Evolutionary conservation across 2,888 invertebrate genomes (phyloP).

Genomic region (Drosophila pseudotalamancana): DNA sequence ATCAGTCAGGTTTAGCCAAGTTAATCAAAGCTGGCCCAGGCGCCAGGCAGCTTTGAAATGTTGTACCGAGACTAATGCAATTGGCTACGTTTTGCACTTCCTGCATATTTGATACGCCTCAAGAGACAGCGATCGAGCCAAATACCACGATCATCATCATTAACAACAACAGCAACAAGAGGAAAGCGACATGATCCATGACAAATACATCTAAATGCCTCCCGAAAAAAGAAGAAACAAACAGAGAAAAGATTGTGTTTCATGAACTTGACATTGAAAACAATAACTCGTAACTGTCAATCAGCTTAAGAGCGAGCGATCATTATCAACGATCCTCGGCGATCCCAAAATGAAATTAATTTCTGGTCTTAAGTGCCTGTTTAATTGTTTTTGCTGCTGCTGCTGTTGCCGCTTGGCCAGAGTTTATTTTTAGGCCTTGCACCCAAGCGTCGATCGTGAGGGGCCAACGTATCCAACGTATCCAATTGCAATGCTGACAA

Average conservation of each 20-base stretch:
- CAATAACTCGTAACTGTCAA: constrained; percentile 45
- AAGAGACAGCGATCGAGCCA: constrained; percentile 38
- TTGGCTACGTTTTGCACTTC: constrained; percentile 67
- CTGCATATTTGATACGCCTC: constrained; percentile 65
- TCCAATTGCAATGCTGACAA: constrained; percentile 76
- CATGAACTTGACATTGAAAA: constrained; percentile 73
- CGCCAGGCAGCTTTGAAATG: constrained; percentile 73
- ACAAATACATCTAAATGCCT: constrained; percentile 42
- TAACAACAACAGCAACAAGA: constrained; percentile 3
- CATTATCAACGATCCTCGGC: constrained; percentile 61
- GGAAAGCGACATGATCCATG: constrained; percentile 29
- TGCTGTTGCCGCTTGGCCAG: constrained; percentile 15
- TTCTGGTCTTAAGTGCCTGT: constrained; percentile 63
- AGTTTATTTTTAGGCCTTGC: constrained; percentile 64
- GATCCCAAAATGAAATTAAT: constrained; percentile 51
- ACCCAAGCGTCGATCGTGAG: constrained; percentile 47
- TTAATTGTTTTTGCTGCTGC: constrained; percentile 53
- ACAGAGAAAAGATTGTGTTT: constrained; percentile 58
- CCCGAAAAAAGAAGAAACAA: constrained; percentile 13
- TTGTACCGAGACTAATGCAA: constrained; percentile 65
- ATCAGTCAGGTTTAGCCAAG: constrained; percentile 31
- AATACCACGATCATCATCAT: constrained; percentile 34
- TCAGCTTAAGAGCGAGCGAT: constrained; percentile 48
- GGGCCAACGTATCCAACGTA: constrained; percentile 51
- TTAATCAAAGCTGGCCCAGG: constrained; percentile 35